Base-by-base conservation (phyloP, 1,140 invertebrate genomes). In the Potamilus streckersoni region DNA sequence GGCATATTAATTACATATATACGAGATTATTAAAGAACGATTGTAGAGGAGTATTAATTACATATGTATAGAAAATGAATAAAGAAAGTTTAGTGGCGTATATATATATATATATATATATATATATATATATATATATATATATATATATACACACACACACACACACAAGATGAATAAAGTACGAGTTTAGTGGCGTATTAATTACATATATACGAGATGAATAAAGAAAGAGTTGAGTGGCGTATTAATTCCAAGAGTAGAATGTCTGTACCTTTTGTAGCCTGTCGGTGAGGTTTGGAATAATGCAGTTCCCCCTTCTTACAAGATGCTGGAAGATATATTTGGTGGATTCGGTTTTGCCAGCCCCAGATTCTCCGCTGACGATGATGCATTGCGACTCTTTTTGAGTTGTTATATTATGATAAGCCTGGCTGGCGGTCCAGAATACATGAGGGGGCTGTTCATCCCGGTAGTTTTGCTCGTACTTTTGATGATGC, bases 311-410 rank as follows among this genome's bases (percentile, higher is more conserved):
- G 58, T 71, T 6, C 27, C 61, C 59, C 19, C 72, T 58, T 13
- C 59, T 49, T 23, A 81, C 55, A 4, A 86, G 57, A 73, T 84
- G 80, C 6, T 79, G 57, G 15, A 86, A 27, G 23, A 85, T 60
- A 19, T 74, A 78, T 71, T 83, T 86, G 17, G 76, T 80, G 58
- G 68, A 75, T 92, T 98, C 97, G 93, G 97, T 98, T 93, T 98
- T 98, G n/a, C 97, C 97, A 90, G 97, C 96, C 3, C 79, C 81
- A 94, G 97, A 98, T 92, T 98, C 97, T 91, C 97, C 97, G 91
- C 71, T 95, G 92, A 88, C 81, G n/a, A 84, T 69, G 17, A 82
- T 81, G 62, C 80, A 85, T 70, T 85, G 84, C 61, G 71, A 70
- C 14, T 38, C 16, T 0, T 70, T 91, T 95, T 94, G 97, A 91